These are phyloP conservation scores for Ptychochromis oligacanthus DNA, from an alignment of 2,113 vertebrate genomes.

Conservation along the genomic window DNA sequence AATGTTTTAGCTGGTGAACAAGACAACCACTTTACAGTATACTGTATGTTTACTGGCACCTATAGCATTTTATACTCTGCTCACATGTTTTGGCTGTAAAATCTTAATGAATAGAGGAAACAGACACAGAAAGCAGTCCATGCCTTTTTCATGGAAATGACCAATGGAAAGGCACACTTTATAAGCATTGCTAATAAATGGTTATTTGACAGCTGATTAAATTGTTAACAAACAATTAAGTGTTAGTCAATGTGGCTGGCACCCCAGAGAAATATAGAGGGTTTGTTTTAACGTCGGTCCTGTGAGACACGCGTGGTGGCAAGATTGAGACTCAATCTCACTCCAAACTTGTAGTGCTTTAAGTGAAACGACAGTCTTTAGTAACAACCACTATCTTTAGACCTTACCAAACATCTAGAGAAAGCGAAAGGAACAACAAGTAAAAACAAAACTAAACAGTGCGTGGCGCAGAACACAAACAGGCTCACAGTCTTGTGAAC, in stretches of 20 bases:
- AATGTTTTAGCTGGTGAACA: conserved; percentile 2
- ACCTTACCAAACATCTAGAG: background rate
- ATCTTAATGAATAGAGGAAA: background rate
- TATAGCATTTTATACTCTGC: background rate
- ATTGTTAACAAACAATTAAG: background rate
- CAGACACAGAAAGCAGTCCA: background rate
- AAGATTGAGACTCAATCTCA: background rate
- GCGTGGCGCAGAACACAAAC: background rate
- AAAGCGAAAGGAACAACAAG: background rate
- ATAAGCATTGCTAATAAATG: background rate
- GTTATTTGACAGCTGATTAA: background rate
- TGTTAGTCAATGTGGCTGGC: background rate
- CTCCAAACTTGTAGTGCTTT: background rate
- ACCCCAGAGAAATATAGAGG: background rate
- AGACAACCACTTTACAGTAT: background rate
- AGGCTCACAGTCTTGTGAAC: background rate
- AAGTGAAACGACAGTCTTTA: background rate
- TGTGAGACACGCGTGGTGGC: background rate
- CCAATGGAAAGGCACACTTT: fast-evolving
- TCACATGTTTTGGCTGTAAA: background rate
- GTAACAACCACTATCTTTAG: background rate
- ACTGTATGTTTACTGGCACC: background rate
- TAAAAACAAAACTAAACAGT: background rate
- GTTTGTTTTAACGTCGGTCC: background rate
- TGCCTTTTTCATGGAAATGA: background rate